Base-by-base conservation (phyloP, 2,797 vertebrate species). In the Oreochromis mossambicus region DNA sequence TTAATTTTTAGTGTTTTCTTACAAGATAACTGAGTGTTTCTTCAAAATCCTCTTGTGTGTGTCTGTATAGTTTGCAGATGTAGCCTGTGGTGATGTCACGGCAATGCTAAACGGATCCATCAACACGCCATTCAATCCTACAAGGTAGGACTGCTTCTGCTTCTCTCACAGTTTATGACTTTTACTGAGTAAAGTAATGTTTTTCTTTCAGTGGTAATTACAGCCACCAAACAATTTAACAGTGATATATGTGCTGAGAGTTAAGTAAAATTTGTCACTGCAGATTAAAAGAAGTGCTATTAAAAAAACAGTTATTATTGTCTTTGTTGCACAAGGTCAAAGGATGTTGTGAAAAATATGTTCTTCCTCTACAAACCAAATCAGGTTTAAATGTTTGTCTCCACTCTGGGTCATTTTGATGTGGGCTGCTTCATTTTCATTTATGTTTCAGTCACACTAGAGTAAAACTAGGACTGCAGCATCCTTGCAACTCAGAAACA, bases 11-110 rank as follows among this genome's bases (percentile, higher is more conserved):
- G 15, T 34, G 6, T 58, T 43, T 6, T 43, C 36, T 26, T 48
- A 34, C 7, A 17, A 0, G n/a, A 51, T 3, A 13, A 50, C 4
- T 2, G 66, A 36, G 12, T 70, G 41, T 73, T 73, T 73, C 21
- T 70, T 70, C 8, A 21, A 63, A 34, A 5, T 48, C 2, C 11
- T 21, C 8, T 36, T 70, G n/a, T 17, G 1, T 81, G 50, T 87
- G 73, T 17, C 55, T 83, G 32, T 58, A 36, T 61, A 97, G 96
- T 96, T 95, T 94, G 96, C 95, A 76, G 89, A 90, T 1, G 43
- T 2, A 4, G 93, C 96, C 24, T 95, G 95, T 84, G 96, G 95
- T 5, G 11, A 94, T 6, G 93, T 93, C 56, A 83, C 94, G 2
- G 2, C 24, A 24, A 24, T 24, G 24, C 24, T 24, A 24, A 24